Conservation (phyloP, 2,888 invertebrate species). For the Lasioglossum pauxillum region DNA sequence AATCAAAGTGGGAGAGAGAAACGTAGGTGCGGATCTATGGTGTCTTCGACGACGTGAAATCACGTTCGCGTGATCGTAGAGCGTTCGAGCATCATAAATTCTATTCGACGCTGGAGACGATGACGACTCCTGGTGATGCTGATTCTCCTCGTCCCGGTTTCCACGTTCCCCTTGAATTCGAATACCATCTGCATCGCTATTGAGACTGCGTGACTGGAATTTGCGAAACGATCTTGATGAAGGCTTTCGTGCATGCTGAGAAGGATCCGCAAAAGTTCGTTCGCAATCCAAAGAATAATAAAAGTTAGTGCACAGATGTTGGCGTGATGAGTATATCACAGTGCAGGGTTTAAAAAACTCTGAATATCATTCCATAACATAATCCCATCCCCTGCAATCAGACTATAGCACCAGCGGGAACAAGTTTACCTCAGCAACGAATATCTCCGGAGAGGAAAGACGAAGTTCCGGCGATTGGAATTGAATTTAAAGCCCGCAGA, state of each 20-base stretch:
- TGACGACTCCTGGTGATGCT: conserved; percentile 48
- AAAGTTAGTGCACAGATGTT: no score
- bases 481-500: not conserved
- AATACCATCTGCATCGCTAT: conserved; percentile 31
- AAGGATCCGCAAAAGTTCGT: conserved; percentile 2
- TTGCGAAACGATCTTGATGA: not conserved
- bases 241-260: not conserved
- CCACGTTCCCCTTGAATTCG: conserved; percentile 44
- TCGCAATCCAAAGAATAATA: no score
- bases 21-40: conserved; percentile 58
- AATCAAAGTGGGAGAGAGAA: conserved; percentile 49
- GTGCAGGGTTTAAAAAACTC: not conserved
- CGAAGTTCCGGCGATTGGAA: not conserved
- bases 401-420: not conserved
- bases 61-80: conserved; percentile 46
- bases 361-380: no score
- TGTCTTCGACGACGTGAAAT: conserved; percentile 59
- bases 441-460: not conserved
- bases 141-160: conserved; percentile 64
- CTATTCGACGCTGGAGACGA: conserved; percentile 45
- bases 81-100: conserved; percentile 56
- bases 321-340: no score
- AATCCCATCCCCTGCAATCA: not conserved
- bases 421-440: not conserved
- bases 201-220: conserved; percentile 23